Base-by-base conservation (phyloP, 2,113 vertebrate genomes). In the Trochalopteron elliotii region DNA sequence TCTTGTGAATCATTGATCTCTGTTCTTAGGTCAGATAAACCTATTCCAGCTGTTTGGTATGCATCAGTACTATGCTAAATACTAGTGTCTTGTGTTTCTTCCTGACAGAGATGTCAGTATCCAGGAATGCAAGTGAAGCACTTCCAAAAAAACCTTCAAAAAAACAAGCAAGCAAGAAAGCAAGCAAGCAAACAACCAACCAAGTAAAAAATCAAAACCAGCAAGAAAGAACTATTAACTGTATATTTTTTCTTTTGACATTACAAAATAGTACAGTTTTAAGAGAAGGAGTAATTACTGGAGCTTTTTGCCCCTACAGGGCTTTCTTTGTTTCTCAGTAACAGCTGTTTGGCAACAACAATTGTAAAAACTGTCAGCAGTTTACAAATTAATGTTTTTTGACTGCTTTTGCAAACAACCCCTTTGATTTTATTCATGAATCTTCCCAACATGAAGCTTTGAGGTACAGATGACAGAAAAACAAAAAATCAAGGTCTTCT, bases 351-450 rank as follows among this genome's bases (percentile, higher is more conserved):
- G 44, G 56, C 40, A 86, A 63, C 25, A 61, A 68, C 55, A 83
- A 47, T 63, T 74, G 19, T 27, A 68, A 86, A 83, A 87, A 60
- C 27, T 83, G 64, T 78, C 53, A 52, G 15, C 56, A 69, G 21
- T 83, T 94, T 65, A 57, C 39, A 92, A 93, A 85, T 90, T 47
- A 96, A 60, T 91, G 39, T 57, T 91, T 74, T 55, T 57, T 12
- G 9, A 68, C 35, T 83, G n/a, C 65, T 83, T 89, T 89, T 92
- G 55, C 35, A 77, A 93, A 87, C 84, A 80, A n/a, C 16, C 21
- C 5, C 12, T 83, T 90, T 90, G 20, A 45, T 76, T 61, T 72
- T 70, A 59, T 85, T 65, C 4, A 15, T 75, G 60, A 61, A 60
- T 71, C 68, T 89, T 92, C 35, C 16, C 42, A 70, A 39, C 28